Percentiles rank a stretch among this genome's conserved stretches.
phyloP scores from a whole-genome alignment of 1,140 invertebrate species.

The Telenomus remus region DNA sequence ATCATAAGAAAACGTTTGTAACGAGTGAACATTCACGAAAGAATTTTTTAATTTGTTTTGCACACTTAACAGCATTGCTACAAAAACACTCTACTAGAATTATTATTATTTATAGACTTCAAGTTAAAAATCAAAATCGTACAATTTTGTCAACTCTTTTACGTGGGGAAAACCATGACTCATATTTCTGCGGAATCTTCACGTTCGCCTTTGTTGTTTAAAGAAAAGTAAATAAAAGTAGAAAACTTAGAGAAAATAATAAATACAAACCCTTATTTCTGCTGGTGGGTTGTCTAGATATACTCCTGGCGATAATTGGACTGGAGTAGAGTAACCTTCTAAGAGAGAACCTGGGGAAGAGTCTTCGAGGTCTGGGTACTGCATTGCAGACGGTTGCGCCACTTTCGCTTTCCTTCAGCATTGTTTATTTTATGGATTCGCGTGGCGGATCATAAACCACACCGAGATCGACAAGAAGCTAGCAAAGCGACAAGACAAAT shows the following conservation, averaged over 20 bases:
- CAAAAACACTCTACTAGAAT: too few species aligned
- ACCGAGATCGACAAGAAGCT: neutral
- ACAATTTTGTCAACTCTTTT: too few species aligned
- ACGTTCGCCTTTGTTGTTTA: too few species aligned
- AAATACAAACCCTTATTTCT: slow-evolving; percentile 64
- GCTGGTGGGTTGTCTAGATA: slow-evolving; percentile 64
- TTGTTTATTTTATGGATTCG: slow-evolving; percentile 54
- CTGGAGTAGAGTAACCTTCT: slow-evolving; percentile 75
- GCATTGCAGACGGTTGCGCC: slow-evolving; percentile 64
- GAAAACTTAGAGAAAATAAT: too few species aligned
- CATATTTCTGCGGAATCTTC: too few species aligned
- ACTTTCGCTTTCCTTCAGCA: slow-evolving; percentile 71
- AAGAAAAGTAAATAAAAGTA: slow-evolving; percentile 1
- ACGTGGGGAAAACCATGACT: too few species aligned
- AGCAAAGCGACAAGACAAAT: neutral
- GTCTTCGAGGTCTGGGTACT: slow-evolving; percentile 63
- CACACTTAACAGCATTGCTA: too few species aligned
- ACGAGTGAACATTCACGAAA: too few species aligned
- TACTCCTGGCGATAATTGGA: slow-evolving; percentile 73
- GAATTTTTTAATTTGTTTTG: too few species aligned
- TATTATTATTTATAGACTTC: too few species aligned
- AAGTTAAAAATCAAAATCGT: too few species aligned
- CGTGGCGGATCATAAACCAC: slow-evolving; percentile 29
- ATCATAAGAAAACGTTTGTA: too few species aligned
- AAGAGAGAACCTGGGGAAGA: slow-evolving; percentile 75